Evolutionary conservation across 2,113 vertebrate species (phyloP).

Genomic region (Dromiciops gliroides): DNA sequence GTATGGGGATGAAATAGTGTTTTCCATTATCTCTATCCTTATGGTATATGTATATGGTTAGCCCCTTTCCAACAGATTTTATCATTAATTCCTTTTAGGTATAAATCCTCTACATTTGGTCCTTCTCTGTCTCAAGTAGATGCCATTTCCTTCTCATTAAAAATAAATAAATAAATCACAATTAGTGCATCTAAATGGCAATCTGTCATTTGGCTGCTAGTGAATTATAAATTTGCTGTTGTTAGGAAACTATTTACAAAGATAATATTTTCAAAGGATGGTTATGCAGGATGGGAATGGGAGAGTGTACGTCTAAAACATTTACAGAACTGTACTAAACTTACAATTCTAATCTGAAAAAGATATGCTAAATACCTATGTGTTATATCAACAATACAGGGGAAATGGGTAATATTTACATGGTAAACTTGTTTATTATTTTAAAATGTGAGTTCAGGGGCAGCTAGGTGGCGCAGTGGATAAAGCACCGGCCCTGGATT

Average conservation of each 20-base stretch:
- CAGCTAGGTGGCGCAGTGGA: too few species aligned
- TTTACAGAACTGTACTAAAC: background rate
- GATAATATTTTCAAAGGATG: conserved; percentile 68
- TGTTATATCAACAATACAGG: background rate
- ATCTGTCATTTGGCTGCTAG: conserved; percentile 48
- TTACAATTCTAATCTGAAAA: background rate
- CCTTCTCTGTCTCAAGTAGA: conserved; percentile 15
- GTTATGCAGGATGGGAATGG: background rate
- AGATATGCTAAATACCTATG: background rate
- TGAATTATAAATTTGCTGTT: conserved; percentile 60
- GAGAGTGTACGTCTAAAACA: background rate
- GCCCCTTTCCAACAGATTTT: conserved; percentile 30
- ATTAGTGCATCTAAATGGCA: conserved; percentile 61
- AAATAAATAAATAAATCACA: background rate
- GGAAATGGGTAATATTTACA: background rate
- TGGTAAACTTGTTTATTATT: background rate
- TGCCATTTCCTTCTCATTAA: conserved; percentile 36
- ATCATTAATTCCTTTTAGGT: conserved; percentile 26
- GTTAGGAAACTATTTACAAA: conserved; percentile 57
- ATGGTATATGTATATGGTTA: conserved; percentile 38
- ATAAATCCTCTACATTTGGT: conserved; percentile 61
- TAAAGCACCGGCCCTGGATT: too few species aligned
- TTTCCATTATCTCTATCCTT: conserved; percentile 44
- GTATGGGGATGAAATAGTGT: background rate
- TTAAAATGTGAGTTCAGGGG: background rate